Evolutionary conservation across 1,140 invertebrate genomes (phyloP), one percentile per base, ranked within the genome.

Genomic region (Caerostris darwini): DNA sequence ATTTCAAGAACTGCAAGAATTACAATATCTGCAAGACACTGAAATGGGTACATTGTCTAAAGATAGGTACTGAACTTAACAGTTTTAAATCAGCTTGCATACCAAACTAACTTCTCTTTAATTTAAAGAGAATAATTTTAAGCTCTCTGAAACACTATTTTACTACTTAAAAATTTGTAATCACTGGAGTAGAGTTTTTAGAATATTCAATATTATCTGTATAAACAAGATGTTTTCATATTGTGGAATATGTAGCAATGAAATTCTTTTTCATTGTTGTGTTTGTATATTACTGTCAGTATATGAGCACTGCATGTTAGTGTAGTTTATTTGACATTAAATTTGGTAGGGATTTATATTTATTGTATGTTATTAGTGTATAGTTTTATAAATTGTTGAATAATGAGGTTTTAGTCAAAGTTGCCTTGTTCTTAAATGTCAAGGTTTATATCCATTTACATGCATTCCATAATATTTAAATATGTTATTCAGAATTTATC

Each of bases 1-100:
- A 83, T 94, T 95, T 17, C 91, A 95, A 83, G 95, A 95, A 50
- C 89, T 95, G 56, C 95, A 95, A 88, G 95, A 99, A 95, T 96
- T 99, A 58, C 98, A 99, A 95, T 98, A 98, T 95, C 96, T 99
- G 3, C 97, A 98, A 95, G 98, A 98, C 94, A 96, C 97, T 7
- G 98, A 98, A 93, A 95, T 96, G 95, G 95, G 95, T 67, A 95
- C 95, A 8, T 94, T 96, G 19, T 95, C 95, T 71, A 96, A 96
- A 94, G 95, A 96, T 57, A 94, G 95, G 56, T 96, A 96, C 95
- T 96, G 95, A 97, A 97, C 34, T 77, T 77, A 12, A 34, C 34
- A 17, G 7, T 14, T 50, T 50, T 77, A 8, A 69, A 61, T 12
- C 10, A 58, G n/a, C 83, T 58, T 17, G 19, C 50, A 98, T 97